These are phyloP conservation scores for Sycophila texana DNA, from an alignment of 2,888 invertebrate species.

Conservation along the genomic window DNA sequence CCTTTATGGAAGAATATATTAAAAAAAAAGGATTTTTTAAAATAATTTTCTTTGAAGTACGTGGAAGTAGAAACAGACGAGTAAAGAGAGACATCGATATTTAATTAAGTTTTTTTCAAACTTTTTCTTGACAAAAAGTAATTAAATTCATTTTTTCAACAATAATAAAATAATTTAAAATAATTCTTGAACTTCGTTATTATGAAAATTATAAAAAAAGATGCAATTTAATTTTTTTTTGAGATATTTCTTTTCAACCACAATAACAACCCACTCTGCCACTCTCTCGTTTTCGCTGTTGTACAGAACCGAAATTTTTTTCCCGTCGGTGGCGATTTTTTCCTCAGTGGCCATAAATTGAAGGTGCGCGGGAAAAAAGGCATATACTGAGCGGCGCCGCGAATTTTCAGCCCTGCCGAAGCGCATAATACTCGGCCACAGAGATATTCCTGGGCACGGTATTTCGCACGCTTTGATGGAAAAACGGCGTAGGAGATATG, in stretches of 20 bases:
- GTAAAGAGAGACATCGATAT: too few relatives aligned
- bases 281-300: slow-evolving; percentile 26
- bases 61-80: too few relatives aligned
- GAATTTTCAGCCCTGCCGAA: slow-evolving; percentile 38
- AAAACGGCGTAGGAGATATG: slow-evolving; percentile 35
- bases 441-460: background rate
- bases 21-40: too few relatives aligned
- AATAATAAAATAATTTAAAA: too few relatives aligned
- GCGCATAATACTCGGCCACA: slow-evolving; percentile 36
- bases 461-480: slow-evolving; percentile 48
- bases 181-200: background rate
- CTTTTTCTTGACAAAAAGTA: too few relatives aligned
- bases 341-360: slow-evolving; percentile 39
- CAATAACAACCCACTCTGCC: background rate
- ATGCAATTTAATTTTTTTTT: too few relatives aligned
- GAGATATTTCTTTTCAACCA: too few relatives aligned
- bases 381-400: slow-evolving; percentile 15
- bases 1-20: too few relatives aligned
- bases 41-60: too few relatives aligned
- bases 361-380: slow-evolving; percentile 15
- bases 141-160: too few relatives aligned
- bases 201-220: background rate
- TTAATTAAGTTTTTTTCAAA: too few relatives aligned
- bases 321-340: slow-evolving; percentile 25
- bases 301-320: slow-evolving; percentile 20